Percentiles rank a stretch among this genome's conserved stretches.
Evolutionary conservation across 2,113 vertebrate genomes (phyloP).

Genomic region (Helogale parvula): DNA sequence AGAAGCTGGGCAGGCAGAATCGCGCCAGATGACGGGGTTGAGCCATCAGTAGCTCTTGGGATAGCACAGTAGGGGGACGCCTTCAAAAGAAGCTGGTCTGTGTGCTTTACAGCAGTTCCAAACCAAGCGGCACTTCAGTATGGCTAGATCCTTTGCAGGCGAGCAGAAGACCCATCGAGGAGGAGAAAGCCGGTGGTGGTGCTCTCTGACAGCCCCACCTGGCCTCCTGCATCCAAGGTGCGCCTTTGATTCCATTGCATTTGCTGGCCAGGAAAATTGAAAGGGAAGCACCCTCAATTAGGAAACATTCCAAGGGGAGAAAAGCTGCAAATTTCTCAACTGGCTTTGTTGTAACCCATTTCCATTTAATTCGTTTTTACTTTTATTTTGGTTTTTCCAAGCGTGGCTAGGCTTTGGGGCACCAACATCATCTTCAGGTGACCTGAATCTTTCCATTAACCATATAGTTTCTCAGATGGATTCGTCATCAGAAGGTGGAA

Average conservation of each 20-base stretch:
- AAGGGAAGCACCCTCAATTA: conserved; percentile 71
- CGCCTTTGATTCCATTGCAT: conserved; percentile 57
- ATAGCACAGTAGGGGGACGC: conserved; percentile 12
- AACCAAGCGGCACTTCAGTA: conserved; percentile 61
- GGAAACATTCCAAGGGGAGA: conserved; percentile 80
- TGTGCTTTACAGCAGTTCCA: conserved; percentile 70
- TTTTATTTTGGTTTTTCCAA: conserved; percentile 72
- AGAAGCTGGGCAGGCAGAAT: conserved; percentile 60
- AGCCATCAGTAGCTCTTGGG: conserved; percentile 58
- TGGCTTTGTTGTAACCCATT: conserved; percentile 81
- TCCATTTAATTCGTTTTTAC: conserved; percentile 56
- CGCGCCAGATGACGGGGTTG: conserved; percentile 36
- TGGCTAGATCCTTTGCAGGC: conserved; percentile 38
- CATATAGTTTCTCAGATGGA: conserved; percentile 75
- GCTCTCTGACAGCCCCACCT: conserved; percentile 51
- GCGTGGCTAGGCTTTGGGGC: conserved; percentile 74
- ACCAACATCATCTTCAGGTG: conserved; percentile 66
- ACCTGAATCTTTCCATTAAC: conserved; percentile 75
- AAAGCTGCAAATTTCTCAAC: conserved; percentile 74
- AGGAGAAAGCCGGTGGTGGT: neutral
- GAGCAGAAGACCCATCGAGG: neutral
- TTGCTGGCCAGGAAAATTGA: conserved; percentile 78
- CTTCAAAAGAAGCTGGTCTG: conserved; percentile 47
- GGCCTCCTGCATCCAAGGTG: conserved; percentile 53
- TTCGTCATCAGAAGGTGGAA: conserved; percentile 78